Percentiles rank a stretch among this genome's conserved stretches.
Conservation (phyloP, 2,113 vertebrate genomes). For the Phycodurus eques region DNA sequence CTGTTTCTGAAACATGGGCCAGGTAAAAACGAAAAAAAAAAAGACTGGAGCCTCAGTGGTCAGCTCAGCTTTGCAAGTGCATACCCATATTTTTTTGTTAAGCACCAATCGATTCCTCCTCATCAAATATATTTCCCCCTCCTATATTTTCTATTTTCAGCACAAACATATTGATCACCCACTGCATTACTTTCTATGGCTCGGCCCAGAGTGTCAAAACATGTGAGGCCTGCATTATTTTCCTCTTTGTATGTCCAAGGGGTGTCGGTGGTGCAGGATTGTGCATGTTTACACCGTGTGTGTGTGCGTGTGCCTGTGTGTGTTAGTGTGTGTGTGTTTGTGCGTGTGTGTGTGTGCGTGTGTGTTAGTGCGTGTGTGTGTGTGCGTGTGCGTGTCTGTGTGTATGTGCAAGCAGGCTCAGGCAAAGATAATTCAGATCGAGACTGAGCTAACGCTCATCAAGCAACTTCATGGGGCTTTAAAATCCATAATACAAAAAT, state of each 20-base stretch:
- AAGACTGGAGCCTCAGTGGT: conserved; percentile 5
- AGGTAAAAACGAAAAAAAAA: conserved; percentile 40
- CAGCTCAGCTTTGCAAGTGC: conserved; percentile 39
- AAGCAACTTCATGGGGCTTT: conserved; percentile 56
- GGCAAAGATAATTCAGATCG: conserved; percentile 43
- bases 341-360: no score
- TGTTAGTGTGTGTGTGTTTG: no score
- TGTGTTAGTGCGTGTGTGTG: no score
- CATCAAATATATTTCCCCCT: conserved; percentile 72
- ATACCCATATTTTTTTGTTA: conserved; percentile 52
- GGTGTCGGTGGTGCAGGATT: background rate
- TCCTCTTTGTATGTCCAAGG: background rate
- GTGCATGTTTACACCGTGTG: background rate
- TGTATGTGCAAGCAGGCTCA: conserved; percentile 4
- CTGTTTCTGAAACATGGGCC: conserved; percentile 14
- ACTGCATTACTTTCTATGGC: conserved; percentile 65
- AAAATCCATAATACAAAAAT: conserved; percentile 55
- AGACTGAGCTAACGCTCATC: conserved; percentile 64
- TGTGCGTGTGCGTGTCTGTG: no score
- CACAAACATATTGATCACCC: conserved; percentile 76
- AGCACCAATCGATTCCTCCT: conserved; percentile 49
- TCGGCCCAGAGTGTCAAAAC: conserved; percentile 35
- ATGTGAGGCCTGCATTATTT: conserved; percentile 31
- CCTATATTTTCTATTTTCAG: conserved; percentile 72
- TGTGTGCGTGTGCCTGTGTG: no score